Conservation (phyloP, 2,888 invertebrate species). For the Caenorhabditis afra region DNA sequence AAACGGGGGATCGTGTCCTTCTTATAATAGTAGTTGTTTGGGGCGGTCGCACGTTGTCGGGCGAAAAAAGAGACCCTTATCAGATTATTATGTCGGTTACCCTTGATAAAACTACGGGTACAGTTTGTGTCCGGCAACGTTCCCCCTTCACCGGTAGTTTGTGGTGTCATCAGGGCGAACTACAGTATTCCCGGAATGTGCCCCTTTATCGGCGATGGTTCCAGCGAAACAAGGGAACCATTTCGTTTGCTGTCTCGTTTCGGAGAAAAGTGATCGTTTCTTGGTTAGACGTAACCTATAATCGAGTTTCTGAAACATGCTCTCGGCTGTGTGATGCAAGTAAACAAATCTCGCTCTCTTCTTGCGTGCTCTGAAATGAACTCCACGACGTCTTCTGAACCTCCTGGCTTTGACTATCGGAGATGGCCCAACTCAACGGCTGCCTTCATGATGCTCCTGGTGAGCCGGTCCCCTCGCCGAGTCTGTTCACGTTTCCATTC, state of each 20-base stretch:
- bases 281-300: conserved; percentile 7
- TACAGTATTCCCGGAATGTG: too few relatives aligned
- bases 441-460: conserved; percentile 19
- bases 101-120: conserved; percentile 30
- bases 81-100: neutral
- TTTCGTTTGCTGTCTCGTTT: too few relatives aligned
- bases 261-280: neutral
- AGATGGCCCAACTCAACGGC: conserved; percentile 30
- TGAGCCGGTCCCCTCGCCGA: neutral
- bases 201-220: too few relatives aligned
- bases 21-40: neutral
- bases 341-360: too few relatives aligned
- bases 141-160: neutral
- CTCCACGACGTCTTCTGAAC: neutral
- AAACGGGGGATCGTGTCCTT: neutral
- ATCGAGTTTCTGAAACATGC: conserved; percentile 21
- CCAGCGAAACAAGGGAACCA: too few relatives aligned
- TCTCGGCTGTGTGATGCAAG: too few relatives aligned
- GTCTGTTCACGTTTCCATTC: neutral
- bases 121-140: conserved; percentile 16
- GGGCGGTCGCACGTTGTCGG: neutral
- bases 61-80: conserved; percentile 9
- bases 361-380: too few relatives aligned
- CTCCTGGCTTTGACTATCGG: conserved; percentile 12
- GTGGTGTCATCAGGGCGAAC: too few relatives aligned